A percentile compares a stretch with the other conserved stretches of the same genome.
Conservation (phyloP, 1,140 invertebrate genomes). For the Ridgeia piscesae region DNA sequence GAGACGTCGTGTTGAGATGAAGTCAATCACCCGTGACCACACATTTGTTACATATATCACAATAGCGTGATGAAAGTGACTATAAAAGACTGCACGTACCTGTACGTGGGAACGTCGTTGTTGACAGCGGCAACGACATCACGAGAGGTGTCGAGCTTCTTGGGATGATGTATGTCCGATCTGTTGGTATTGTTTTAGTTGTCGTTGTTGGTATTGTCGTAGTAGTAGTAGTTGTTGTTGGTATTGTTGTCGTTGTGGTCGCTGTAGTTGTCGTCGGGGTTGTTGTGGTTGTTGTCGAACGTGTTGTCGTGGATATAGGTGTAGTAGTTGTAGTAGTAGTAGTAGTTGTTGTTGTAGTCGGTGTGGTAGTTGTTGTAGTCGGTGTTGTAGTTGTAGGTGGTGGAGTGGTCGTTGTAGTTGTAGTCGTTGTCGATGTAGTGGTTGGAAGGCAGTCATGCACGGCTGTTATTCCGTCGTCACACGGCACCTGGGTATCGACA, state of each 20-base stretch:
- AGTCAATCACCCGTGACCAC: not conserved
- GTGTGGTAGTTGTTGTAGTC: constrained; percentile 1
- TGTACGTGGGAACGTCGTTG: not conserved
- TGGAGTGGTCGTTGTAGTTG: not conserved
- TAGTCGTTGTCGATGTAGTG: constrained; percentile 18
- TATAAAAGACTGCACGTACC: not conserved
- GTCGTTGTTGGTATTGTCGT: not conserved
- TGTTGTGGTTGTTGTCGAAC: not conserved
- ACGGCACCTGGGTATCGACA: not conserved
- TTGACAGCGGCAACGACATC: not conserved
- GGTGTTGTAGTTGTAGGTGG: constrained; percentile 8
- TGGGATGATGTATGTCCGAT: not conserved
- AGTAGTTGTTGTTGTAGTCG: constrained; percentile 13
- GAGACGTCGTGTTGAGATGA: not conserved
- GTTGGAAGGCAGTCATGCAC: not conserved
- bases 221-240: constrained; percentile 10
- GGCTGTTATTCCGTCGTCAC: not conserved
- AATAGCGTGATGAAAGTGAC: not conserved
- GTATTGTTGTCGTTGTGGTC: not conserved
- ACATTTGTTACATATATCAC: not conserved
- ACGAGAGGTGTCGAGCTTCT: not conserved
- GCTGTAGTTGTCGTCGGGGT: not conserved
- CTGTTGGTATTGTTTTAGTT: not conserved
- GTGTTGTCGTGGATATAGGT: not conserved
- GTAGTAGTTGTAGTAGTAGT: not conserved